Conservation (phyloP, 2,113 vertebrate genomes). For the Stegostoma tigrinum region DNA sequence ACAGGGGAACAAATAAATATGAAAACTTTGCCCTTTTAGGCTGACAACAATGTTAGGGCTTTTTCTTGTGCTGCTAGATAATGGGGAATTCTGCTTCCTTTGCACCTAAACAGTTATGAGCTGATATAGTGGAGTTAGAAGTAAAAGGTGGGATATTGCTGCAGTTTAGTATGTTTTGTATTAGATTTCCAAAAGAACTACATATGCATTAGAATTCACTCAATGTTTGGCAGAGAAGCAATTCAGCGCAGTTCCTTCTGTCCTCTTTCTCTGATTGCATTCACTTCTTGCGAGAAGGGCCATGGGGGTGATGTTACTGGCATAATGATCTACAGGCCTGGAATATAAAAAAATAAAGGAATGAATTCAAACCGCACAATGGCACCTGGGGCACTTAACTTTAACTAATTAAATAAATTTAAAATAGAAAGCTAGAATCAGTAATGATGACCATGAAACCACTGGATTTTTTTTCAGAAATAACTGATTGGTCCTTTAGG, state of each 20-base stretch:
- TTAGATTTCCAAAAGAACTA: not conserved
- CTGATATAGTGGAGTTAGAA: not conserved
- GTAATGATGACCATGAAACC: too few species aligned
- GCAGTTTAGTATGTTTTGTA: not conserved
- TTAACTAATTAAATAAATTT: too few species aligned
- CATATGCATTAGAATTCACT: not conserved
- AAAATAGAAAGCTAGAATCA: too few species aligned
- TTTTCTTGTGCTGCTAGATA: not conserved
- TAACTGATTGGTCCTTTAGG: too few species aligned
- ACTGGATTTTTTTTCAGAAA: too few species aligned
- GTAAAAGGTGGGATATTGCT: not conserved
- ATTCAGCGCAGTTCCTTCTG: not conserved
- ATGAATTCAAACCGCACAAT: not conserved
- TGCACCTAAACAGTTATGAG: not conserved
- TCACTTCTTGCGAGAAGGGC: not conserved
- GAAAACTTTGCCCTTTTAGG: conserved; percentile 57
- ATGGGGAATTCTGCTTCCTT: not conserved
- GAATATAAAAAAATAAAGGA: not conserved
- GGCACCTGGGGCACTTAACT: not conserved
- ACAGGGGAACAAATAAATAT: conserved; percentile 58
- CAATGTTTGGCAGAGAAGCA: not conserved
- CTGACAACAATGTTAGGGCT: not conserved
- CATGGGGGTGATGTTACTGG: not conserved
- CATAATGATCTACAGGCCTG: not conserved
- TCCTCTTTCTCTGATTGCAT: not conserved